Percentiles rank a stretch among this genome's conserved stretches.
These are phyloP conservation scores for Drosophila ananassae DNA, from an alignment of 1,140 invertebrate genomes.

Conservation along the genomic window DNA sequence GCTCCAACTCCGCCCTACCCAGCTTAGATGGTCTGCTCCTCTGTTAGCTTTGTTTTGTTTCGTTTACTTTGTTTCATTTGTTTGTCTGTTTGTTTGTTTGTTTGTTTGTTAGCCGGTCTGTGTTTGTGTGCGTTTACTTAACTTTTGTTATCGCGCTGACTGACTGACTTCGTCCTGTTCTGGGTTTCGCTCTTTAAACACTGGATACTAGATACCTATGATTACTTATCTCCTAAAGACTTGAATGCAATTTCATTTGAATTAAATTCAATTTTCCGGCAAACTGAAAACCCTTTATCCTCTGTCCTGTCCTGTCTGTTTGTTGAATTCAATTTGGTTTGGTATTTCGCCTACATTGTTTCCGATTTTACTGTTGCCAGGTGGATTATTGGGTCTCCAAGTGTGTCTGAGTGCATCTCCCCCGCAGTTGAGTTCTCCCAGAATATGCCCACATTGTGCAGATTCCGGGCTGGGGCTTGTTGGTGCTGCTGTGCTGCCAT, in stretches of 20 bases:
- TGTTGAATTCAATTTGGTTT: slow-evolving; percentile 38
- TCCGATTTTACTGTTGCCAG: slow-evolving; percentile 32
- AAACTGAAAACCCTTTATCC: no score
- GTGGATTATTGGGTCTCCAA: slow-evolving; percentile 46
- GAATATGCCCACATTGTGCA: slow-evolving; percentile 53
- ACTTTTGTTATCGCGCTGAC: slow-evolving; percentile 33
- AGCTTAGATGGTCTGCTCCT: slow-evolving; percentile 1
- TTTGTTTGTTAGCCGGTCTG: slow-evolving; percentile 27
- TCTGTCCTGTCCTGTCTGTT: background rate
- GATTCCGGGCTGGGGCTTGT: slow-evolving; percentile 45
- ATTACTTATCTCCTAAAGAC: background rate
- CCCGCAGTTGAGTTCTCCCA: background rate
- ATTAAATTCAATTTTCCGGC: slow-evolving; percentile 50
- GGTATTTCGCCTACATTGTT: slow-evolving; percentile 19
- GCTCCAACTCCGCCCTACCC: slow-evolving; percentile 3
- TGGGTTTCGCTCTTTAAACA: slow-evolving; percentile 6
- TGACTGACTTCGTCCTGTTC: slow-evolving; percentile 6
- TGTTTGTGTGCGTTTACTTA: slow-evolving; percentile 39
- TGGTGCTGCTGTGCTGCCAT: slow-evolving; percentile 64
- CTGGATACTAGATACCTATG: background rate
- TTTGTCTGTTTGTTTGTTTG: slow-evolving; percentile 36
- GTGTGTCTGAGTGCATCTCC: slow-evolving; percentile 58
- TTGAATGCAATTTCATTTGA: background rate
- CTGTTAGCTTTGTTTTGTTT: slow-evolving; percentile 6
- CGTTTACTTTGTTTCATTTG: slow-evolving; percentile 49